Evolutionary conservation across 2,888 invertebrate genomes (phyloP).

Genomic region (Phaonia tiefii): DNA sequence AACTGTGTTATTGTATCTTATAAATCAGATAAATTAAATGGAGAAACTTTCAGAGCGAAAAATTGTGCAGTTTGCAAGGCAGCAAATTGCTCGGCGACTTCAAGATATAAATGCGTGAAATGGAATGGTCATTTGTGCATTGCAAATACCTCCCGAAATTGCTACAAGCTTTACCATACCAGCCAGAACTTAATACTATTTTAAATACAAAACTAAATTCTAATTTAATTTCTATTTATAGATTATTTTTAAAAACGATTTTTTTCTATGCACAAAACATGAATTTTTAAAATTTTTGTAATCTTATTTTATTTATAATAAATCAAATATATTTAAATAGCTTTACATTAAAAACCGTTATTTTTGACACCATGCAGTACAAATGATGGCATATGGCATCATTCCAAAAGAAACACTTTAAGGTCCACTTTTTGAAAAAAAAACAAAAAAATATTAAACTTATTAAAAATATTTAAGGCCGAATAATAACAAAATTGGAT

Average conservation of each 20-base stretch:
- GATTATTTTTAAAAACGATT: not conserved
- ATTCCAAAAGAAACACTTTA: slow-evolving; percentile 28
- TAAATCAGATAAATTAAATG: too few relatives aligned
- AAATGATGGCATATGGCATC: slow-evolving; percentile 37
- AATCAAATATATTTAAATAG: too few relatives aligned
- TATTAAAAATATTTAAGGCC: too few relatives aligned
- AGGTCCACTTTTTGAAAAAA: too few relatives aligned
- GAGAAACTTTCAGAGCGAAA: too few relatives aligned
- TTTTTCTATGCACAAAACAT: not conserved
- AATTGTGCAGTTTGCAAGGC: too few relatives aligned
- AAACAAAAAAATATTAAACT: too few relatives aligned
- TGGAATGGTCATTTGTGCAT: slow-evolving; percentile 18
- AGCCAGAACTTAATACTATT: not conserved
- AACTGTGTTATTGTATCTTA: too few relatives aligned
- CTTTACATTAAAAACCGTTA: not conserved
- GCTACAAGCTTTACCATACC: slow-evolving; percentile 11
- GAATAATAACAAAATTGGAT: too few relatives aligned
- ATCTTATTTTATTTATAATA: too few relatives aligned
- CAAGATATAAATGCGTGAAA: slow-evolving; percentile 14
- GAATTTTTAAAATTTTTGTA: too few relatives aligned
- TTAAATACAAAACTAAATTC: too few relatives aligned
- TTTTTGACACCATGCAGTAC: slow-evolving; percentile 29
- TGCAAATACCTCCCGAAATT: slow-evolving; percentile 2
- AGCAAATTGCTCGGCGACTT: slow-evolving; percentile 13
- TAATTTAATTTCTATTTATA: not conserved